Evolutionary conservation across 2,797 vertebrate species (phyloP), one percentile per base, ranked within the genome.

Genomic region (Trematomus bernacchii): DNA sequence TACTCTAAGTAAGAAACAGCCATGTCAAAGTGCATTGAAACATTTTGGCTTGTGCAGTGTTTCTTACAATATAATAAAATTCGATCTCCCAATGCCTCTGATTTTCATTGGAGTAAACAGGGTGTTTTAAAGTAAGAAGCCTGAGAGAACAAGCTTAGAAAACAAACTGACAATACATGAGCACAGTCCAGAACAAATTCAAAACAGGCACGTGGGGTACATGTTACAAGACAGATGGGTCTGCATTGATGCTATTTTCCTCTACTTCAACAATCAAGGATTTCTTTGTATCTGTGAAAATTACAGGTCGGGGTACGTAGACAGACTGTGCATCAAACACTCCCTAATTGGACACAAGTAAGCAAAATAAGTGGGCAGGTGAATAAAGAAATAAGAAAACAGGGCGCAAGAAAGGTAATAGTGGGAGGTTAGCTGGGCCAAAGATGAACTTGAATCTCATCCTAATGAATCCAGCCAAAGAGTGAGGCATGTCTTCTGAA

Each of bases 381-480:
- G 82, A 89, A 89, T 62, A 70, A 63, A 71, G 52, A 73, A 60
- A 61, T 23, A 37, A 66, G 27, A 58, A 66, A 60, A 19, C 57
- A 69, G 51, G 19, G 50, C 42, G 54, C 47, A 46, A 12, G 69
- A 68, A 63, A 83, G 62, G 59, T 50, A 83, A 82, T 71, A 30
- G 80, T 80, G 68, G 84, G 87, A 91, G 84, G 90, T 83, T 44
- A 83, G 62, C 53, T 2, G 50, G 80, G 80, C 66, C 72, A 85
- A 61, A 86, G 78, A 82, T 66, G 65, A 85, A 84, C 59, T 67
- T 75, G 69, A 79, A 86, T 83, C 72, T 87, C 43, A 71, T 80
- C 72, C 87, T 92, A 91, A 92, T 94, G 91, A 94, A 74, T 81
- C 54, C 21, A 52, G 54, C 84, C 84, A 55, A 58, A 66, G 75